phyloP scores from a whole-genome alignment of 2,797 vertebrate species.

The Hoplostethus atlanticus region DNA sequence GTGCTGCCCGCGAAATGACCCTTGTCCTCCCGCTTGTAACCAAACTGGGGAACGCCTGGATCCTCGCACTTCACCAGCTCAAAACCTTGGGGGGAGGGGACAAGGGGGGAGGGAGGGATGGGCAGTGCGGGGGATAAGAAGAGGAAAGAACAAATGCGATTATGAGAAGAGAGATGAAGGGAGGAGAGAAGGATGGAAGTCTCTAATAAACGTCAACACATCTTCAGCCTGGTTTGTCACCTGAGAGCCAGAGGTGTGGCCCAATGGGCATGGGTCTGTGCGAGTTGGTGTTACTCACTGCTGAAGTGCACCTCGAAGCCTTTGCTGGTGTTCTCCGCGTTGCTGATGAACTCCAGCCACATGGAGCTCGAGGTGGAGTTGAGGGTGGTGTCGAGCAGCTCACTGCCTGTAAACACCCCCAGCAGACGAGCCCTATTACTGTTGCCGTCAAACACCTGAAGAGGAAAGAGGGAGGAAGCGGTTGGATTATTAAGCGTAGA shows the following conservation, averaged over 20 bases:
- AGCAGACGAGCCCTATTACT: constrained; percentile 92
- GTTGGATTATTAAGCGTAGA: constrained; percentile 12
- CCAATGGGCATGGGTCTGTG: neutral
- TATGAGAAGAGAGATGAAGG: neutral
- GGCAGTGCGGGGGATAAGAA: neutral
- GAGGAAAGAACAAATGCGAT: neutral
- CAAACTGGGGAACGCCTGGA: constrained; percentile 94
- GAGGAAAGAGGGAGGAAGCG: constrained; percentile 35
- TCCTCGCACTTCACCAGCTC: constrained; percentile 98
- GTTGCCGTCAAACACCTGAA: constrained; percentile 94
- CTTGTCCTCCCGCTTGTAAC: constrained; percentile 94
- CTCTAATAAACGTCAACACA: too few relatives aligned
- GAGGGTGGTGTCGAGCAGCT: constrained; percentile 90
- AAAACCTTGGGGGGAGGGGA: constrained; percentile 86
- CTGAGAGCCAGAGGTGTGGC: neutral
- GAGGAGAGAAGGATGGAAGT: neutral
- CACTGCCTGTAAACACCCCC: constrained; percentile 89
- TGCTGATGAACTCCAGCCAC: constrained; percentile 96
- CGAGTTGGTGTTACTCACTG: constrained; percentile 86
- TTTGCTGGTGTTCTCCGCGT: constrained; percentile 92
- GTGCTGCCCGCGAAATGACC: constrained; percentile 97
- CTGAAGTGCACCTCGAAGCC: constrained; percentile 97
- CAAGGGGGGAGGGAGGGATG: neutral
- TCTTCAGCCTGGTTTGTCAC: neutral
- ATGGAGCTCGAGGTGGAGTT: constrained; percentile 98